Base-by-base conservation (phyloP, 92 coral and sea anemone species). In the Epizoanthus ramosus region DNA sequence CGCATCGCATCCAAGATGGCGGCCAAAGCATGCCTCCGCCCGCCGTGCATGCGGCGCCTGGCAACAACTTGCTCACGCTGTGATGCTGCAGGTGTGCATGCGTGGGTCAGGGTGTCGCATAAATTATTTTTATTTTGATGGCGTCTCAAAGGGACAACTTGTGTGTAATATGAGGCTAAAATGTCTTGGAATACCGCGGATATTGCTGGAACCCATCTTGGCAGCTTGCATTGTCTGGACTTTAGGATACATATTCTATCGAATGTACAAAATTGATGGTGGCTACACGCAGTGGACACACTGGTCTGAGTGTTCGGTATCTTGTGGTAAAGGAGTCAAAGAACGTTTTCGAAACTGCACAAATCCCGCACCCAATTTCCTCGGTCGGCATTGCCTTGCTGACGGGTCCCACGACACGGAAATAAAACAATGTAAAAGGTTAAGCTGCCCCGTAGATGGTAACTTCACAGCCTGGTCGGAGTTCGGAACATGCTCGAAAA, bases 341-440 rank as follows among this genome's bases (percentile, higher is more conserved):
- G 65, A 19, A 61, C 82, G 82, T 47, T 19, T 14, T 41, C 82
- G 82, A 22, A 77, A 61, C 31, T 77, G 82, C 24, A 77, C 82
- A 43, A 77, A 77, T 25, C 82, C 82, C 7, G 57, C 23, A 61
- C 82, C 82, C 16, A 77, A 77, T 61, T 77, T 61, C 15, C 82
- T 77, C 0, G 82, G 82, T 12, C 58, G 43, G 50, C 82, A 77
- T 43, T 77, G 82, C 71, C 58, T 61, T 41, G 41, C 71, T 22
- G 71, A 77, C 43, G 82, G 82, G 39, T 61, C 71, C 16, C 82
- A 61, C 82, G 52, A 77, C 65, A 35, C 12, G 21, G 71, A 61
- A 14, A 25, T 60, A 12, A 77, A 5, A 69, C 35, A 41, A 31
- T 77, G 82, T 41, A 9, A 23, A n/a, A 8, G 43, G 8, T 19